A percentile compares a stretch with the other conserved stretches of the same genome.
phyloP scores from a whole-genome alignment of 2,113 vertebrate genomes.

The Bucco capensis region DNA sequence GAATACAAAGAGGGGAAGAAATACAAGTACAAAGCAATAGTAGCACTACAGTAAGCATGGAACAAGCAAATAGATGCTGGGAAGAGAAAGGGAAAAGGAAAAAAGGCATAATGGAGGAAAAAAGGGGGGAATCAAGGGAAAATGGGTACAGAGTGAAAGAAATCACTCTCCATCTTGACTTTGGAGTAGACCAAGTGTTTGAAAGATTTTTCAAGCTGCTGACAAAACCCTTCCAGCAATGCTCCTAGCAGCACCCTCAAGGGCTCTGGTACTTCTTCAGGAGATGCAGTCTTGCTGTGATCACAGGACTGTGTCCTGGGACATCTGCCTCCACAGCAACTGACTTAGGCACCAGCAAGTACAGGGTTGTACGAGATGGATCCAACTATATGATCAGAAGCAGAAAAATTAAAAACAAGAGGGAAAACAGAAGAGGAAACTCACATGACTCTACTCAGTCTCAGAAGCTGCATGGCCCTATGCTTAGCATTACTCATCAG shows the following conservation, averaged over 20 bases:
- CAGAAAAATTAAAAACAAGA: not conserved
- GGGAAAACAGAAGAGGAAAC: not conserved
- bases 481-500: not conserved
- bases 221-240: not conserved
- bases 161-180: not conserved
- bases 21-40: not conserved
- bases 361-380: not conserved
- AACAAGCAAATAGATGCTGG: not conserved
- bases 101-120: not conserved
- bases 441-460: not conserved
- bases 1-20: too few species aligned
- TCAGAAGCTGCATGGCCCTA: not conserved
- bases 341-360: not conserved
- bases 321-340: not conserved
- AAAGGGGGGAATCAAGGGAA: not conserved
- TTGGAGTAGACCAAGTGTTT: not conserved
- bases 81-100: not conserved
- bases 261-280: not conserved
- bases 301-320: not conserved
- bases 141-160: not conserved
- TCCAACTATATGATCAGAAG: not conserved
- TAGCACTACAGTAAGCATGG: not conserved
- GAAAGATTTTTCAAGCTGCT: not conserved
- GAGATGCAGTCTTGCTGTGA: not conserved
- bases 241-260: accelerated